phyloP scores from a whole-genome alignment of 2,888 invertebrate species.

The Dicyrtomina minuta region DNA sequence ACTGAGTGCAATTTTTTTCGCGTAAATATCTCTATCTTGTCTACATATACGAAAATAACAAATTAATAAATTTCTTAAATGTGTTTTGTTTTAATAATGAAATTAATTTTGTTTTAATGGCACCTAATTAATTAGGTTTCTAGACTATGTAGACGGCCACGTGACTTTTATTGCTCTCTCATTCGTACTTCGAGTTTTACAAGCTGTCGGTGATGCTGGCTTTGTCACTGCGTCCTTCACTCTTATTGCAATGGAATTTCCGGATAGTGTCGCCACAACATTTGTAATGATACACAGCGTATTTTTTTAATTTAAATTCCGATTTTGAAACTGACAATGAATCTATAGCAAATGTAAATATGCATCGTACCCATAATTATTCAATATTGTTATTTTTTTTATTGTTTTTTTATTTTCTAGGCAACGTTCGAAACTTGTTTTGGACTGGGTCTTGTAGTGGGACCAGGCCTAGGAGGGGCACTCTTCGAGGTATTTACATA shows the following conservation, averaged over 20 bases:
- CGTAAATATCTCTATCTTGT: slow-evolving; percentile 59
- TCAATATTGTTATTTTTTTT: too few relatives aligned
- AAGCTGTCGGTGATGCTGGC: slow-evolving; percentile 85
- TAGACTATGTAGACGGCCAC: slow-evolving; percentile 41
- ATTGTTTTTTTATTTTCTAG: not conserved
- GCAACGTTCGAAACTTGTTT: slow-evolving; percentile 57
- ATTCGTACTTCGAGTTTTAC: slow-evolving; percentile 75
- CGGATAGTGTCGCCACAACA: slow-evolving; percentile 59
- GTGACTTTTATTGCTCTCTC: slow-evolving; percentile 74
- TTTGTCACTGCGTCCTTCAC: slow-evolving; percentile 73
- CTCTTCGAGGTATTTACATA: slow-evolving; percentile 56
- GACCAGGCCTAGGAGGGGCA: slow-evolving; percentile 56
- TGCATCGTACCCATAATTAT: too few relatives aligned
- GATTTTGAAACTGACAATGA: too few relatives aligned
- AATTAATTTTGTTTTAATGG: too few relatives aligned
- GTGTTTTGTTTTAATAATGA: too few relatives aligned
- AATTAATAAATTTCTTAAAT: too few relatives aligned
- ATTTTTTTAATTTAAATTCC: too few relatives aligned
- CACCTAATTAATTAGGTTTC: slow-evolving; percentile 37
- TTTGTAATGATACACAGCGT: slow-evolving; percentile 57
- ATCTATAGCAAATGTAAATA: too few relatives aligned
- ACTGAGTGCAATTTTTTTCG: slow-evolving; percentile 76
- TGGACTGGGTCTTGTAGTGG: slow-evolving; percentile 57
- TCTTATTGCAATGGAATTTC: slow-evolving; percentile 68
- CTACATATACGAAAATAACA: too few relatives aligned